A percentile compares a stretch with the other conserved stretches of the same genome.
These are phyloP conservation scores for Dendrolimus houi DNA, from an alignment of 2,888 invertebrate genomes.

Conservation along the genomic window DNA sequence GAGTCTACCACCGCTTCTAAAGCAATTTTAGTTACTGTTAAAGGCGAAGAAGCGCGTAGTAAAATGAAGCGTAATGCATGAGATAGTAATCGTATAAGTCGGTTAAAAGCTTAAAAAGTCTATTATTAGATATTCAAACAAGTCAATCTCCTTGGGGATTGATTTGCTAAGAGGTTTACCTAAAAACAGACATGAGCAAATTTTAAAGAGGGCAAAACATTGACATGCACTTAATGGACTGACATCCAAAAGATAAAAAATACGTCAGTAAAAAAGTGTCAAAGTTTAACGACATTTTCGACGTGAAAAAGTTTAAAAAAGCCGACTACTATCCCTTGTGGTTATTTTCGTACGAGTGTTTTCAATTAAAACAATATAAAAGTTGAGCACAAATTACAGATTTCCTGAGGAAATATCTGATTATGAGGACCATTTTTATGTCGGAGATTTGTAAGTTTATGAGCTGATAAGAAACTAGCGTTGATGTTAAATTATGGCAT, in stretches of 20 bases:
- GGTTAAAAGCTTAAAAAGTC: neutral
- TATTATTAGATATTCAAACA: neutral
- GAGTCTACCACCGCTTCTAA: no score
- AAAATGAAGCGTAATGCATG: no score
- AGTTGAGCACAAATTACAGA: slow-evolving; percentile 45
- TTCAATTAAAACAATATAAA: slow-evolving; percentile 52
- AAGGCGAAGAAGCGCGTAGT: no score
- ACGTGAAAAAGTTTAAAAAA: slow-evolving; percentile 37
- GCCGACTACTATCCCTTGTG: slow-evolving; percentile 19
- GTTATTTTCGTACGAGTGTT: slow-evolving; percentile 40
- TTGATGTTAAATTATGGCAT: neutral
- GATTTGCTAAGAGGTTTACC: slow-evolving; percentile 8
- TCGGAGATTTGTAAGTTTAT: slow-evolving; percentile 27
- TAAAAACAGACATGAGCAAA: slow-evolving; percentile 10
- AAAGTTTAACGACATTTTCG: slow-evolving; percentile 50
- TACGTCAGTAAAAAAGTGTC: slow-evolving; percentile 55
- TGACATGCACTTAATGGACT: slow-evolving; percentile 48
- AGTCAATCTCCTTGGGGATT: slow-evolving; percentile 14
- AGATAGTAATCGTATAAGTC: no score
- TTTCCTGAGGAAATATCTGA: slow-evolving; percentile 63
- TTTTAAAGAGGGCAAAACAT: slow-evolving; percentile 18
- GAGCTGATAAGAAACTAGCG: slow-evolving; percentile 9
- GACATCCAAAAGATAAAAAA: slow-evolving; percentile 30
- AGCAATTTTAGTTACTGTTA: no score
- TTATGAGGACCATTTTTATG: slow-evolving; percentile 39